Evolutionary conservation across 2,888 invertebrate genomes (phyloP).

Genomic region (Drosophila incognita): DNA sequence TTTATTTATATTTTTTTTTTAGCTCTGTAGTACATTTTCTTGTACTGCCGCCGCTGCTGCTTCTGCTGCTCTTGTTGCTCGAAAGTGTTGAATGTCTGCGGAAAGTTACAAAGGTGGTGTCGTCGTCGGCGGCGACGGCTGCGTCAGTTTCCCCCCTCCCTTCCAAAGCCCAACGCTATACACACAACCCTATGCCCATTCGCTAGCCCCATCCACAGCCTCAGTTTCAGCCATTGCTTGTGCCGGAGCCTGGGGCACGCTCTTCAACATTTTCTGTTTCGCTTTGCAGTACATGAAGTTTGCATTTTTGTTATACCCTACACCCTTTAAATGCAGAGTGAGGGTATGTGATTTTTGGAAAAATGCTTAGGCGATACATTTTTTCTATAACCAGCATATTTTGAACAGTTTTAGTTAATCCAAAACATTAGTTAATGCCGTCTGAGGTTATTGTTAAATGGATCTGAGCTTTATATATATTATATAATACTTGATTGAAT

Average conservation of each 20-base stretch:
- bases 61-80: constrained; percentile 52
- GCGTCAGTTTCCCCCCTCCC: neutral
- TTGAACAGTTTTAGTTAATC: neutral
- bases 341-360: neutral
- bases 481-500: no score
- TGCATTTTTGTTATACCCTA: constrained; percentile 60
- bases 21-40: constrained; percentile 51
- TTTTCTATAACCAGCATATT: neutral
- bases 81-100: constrained; percentile 75
- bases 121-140: constrained; percentile 35
- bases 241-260: constrained; percentile 47
- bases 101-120: constrained; percentile 72
- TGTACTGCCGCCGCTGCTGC: constrained; percentile 37
- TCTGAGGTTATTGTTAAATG: neutral
- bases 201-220: constrained; percentile 17
- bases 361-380: neutral
- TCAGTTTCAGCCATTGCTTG: constrained; percentile 35
- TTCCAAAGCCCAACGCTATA: neutral
- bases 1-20: constrained; percentile 39
- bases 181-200: constrained; percentile 8
- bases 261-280: constrained; percentile 71
- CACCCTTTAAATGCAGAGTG: neutral
- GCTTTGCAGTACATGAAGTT: constrained; percentile 68
- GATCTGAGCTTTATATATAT: neutral
- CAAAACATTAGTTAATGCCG: neutral